Percentiles rank a stretch among this genome's conserved stretches.
Conservation (phyloP, 2,113 vertebrate species). For the Pachypanchax playfairii region DNA sequence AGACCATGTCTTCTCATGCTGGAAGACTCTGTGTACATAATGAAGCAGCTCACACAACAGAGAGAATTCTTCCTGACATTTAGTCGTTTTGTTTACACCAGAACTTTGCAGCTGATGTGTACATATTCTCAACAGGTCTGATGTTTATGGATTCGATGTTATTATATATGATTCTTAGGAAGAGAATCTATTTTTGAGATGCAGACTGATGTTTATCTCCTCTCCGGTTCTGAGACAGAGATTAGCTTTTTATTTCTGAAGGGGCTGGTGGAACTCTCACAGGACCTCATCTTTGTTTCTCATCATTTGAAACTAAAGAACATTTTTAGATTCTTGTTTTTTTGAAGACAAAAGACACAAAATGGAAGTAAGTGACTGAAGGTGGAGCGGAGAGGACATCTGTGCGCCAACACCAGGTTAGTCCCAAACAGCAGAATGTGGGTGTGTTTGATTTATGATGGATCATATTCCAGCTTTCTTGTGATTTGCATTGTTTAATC, state of each 20-base stretch:
- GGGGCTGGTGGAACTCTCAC: background rate
- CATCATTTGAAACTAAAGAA: constrained; percentile 15
- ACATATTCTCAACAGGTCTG: constrained; percentile 46
- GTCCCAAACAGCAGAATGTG: too few species aligned
- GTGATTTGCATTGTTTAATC: too few species aligned
- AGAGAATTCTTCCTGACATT: too few species aligned
- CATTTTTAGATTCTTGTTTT: constrained; percentile 2
- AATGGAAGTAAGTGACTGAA: constrained; percentile 30
- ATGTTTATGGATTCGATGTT: constrained; percentile 27
- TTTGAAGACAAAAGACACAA: too few species aligned
- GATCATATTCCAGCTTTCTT: too few species aligned
- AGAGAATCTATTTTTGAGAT: constrained; percentile 52
- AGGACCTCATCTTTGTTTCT: constrained; percentile 48
- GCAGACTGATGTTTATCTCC: constrained; percentile 33
- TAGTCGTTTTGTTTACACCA: constrained; percentile 61
- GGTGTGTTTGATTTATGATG: too few species aligned
- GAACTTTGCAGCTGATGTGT: constrained; percentile 41
- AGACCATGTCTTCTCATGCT: too few species aligned
- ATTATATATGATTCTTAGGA: constrained; percentile 33
- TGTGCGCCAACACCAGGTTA: constrained; percentile 65
- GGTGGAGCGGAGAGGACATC: constrained; percentile 48
- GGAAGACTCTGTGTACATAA: too few species aligned
- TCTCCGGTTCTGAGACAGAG: constrained; percentile 23
- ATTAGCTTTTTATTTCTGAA: background rate
- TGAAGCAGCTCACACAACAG: too few species aligned